Conservation (phyloP, 2,888 invertebrate species). For the Doris montereyensis region DNA sequence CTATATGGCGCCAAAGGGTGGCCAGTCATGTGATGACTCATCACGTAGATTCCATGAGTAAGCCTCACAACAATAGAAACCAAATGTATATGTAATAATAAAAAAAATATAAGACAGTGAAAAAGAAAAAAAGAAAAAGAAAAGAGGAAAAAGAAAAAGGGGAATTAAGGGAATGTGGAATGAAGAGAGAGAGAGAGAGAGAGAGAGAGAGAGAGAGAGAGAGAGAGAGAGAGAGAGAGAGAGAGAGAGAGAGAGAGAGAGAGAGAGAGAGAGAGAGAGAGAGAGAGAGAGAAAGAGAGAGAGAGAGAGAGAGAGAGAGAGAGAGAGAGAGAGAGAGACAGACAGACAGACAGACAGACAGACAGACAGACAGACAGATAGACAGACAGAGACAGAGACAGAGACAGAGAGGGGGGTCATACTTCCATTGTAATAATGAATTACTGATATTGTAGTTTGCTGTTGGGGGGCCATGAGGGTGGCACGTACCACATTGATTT, state of each 20-base stretch:
- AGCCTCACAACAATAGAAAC: no score
- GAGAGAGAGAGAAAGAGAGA: conserved; percentile 8
- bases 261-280: conserved; percentile 17
- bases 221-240: neutral
- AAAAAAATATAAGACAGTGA: neutral
- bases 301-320: conserved; percentile 26
- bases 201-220: conserved; percentile 29
- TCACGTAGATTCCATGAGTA: no score
- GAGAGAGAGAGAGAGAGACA: conserved; percentile 11
- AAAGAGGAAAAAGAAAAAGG: neutral
- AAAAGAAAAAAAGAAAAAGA: neutral
- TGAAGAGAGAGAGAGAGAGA: conserved; percentile 1
- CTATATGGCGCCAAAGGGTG: no score
- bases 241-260: conserved; percentile 15
- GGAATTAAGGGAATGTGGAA: neutral
- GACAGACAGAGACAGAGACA: neutral
- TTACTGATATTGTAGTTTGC: no score
- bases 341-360: neutral
- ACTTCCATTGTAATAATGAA: no score
- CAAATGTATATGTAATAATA: neutral
- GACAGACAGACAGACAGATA: no score
- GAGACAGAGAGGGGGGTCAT: neutral
- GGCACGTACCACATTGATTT: no score
- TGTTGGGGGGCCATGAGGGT: no score
- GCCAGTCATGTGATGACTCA: no score